Evolutionary conservation across 2,797 vertebrate genomes (phyloP).

Genomic region (Sparidentex hasta): DNA sequence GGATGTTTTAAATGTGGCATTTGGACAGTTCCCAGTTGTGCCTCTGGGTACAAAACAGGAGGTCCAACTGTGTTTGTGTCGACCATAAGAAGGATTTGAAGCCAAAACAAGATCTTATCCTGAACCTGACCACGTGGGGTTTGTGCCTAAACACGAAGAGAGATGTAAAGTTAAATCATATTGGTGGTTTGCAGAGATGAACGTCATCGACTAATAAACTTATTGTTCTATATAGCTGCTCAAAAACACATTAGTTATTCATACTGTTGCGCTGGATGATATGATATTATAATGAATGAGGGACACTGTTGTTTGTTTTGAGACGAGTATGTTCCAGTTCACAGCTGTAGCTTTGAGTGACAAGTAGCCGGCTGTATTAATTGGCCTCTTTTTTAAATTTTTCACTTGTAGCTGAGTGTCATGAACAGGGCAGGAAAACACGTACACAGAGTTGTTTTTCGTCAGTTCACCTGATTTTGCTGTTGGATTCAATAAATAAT

Average conservation of each 20-base stretch:
- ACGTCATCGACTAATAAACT: background rate
- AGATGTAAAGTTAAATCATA: no score
- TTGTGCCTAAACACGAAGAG: no score
- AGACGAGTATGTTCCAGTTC: background rate
- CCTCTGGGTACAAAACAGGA: no score
- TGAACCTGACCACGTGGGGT: no score
- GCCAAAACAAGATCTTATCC: no score
- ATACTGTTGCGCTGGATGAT: background rate
- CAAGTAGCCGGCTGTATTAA: background rate
- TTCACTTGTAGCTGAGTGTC: background rate
- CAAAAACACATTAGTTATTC: background rate
- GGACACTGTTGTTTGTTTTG: background rate
- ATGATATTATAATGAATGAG: background rate
- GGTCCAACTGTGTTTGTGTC: no score
- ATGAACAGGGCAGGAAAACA: background rate
- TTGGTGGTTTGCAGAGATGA: no score
- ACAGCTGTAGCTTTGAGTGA: slow-evolving; percentile 1
- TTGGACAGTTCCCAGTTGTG: no score
- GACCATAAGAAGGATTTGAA: no score
- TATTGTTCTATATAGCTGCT: background rate
- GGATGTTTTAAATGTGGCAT: no score
- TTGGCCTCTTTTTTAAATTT: no score
- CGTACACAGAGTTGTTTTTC: background rate
- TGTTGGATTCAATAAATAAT: no score
- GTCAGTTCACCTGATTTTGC: background rate